These are phyloP conservation scores for Crossaster papposus DNA, from an alignment of 53 echinoderm and acorn worm species.

Conservation along the genomic window DNA sequence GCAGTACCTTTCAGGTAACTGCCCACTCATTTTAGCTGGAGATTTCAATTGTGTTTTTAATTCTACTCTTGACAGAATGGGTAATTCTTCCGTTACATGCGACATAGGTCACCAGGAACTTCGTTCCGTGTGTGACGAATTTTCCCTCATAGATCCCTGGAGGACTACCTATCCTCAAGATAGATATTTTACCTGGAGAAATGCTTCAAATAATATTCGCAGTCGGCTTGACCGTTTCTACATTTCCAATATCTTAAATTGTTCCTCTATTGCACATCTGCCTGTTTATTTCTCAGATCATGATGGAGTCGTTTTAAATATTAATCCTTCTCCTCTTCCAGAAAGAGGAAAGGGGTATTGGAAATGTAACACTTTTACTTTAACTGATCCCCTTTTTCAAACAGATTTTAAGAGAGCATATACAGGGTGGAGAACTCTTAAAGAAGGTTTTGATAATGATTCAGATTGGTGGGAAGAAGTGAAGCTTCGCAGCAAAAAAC, in stretches of 20 bases:
- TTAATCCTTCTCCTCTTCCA: background rate
- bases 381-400: conserved; percentile 44
- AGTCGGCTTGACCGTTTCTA: conserved; percentile 68
- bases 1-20: background rate
- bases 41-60: conserved; percentile 67
- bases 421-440: conserved; percentile 54
- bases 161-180: background rate
- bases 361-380: conserved; percentile 65
- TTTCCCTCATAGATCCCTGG: conserved; percentile 18
- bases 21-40: conserved; percentile 44
- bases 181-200: conserved; percentile 49
- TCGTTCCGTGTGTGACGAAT: background rate
- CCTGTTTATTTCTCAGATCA: conserved; percentile 65
- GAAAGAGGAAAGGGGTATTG: conserved; percentile 38
- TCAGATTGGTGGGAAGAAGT: conserved; percentile 70
- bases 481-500: conserved; percentile 36
- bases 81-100: background rate
- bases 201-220: conserved; percentile 31
- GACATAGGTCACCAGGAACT: conserved; percentile 9
- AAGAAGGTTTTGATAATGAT: conserved; percentile 41
- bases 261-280: background rate
- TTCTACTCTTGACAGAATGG: background rate
- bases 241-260: background rate
- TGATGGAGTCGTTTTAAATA: background rate
- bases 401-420: conserved; percentile 33